Base-by-base conservation (phyloP, 2,113 vertebrate species). In the Propithecus coquereli region DNA sequence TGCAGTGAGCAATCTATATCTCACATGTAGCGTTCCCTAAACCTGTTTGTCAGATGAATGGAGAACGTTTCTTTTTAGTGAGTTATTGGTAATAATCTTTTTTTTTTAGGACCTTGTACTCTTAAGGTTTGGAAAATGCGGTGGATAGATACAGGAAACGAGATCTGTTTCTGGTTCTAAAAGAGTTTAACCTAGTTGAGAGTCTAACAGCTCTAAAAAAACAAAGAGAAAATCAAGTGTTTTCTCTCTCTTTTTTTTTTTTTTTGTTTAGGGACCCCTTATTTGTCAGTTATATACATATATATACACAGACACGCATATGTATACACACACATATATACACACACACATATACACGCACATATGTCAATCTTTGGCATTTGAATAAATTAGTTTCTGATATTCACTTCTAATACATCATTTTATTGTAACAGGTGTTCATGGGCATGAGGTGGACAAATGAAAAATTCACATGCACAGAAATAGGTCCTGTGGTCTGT, bases 371-470 rank as follows among this genome's bases (percentile, higher is more conserved):
- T 61, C 12, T 7, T 73, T 95, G 45, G 27, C 83, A n/a, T 79
- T 95, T 94, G 8, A 83, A 23, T 79, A 77, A 91, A 32, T 88
- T 12, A 20, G 25, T 59, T 63, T 80, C 57, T 84, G 40, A 37
- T 59, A 65, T 40, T 81, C 32, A 14, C 6, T 12, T 37, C 22
- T 68, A 47, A 50, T 79, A 30, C 37, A 76, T n/a, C 66, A 68
- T 10, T 65, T 91, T 52, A 59, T 57, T 59, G 47, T 77, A 30
- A 14, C 9, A 71, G n/a, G 45, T 20, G 8, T 81, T 71, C 47
- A 18, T 68, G 65, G 25, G 2, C 8, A 25, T 30, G 11, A 27
- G 14, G 3, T 81, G 8, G 59, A 71, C 40, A 59, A 8, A 18
- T 37, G 52, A 81, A 83, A 59, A 90, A 4, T 45, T 18, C 34